A percentile compares a stretch with the other conserved stretches of the same genome.
Evolutionary conservation across 2,888 invertebrate species (phyloP).

Genomic region (Acutogordius australiensis): DNA sequence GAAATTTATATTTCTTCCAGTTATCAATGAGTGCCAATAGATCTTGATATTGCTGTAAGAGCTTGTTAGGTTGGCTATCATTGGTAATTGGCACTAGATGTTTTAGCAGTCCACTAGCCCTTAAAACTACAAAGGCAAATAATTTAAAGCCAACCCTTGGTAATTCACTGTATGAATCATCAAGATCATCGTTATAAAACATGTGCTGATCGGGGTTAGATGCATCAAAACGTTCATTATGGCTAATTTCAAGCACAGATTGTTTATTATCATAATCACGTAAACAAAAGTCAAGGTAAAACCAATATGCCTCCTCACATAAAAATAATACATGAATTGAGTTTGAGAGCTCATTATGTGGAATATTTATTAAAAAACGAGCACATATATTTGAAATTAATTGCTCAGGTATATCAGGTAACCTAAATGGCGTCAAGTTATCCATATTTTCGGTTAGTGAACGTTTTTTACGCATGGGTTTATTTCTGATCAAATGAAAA

Average conservation of each 20-base stretch:
- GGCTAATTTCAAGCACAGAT: not conserved
- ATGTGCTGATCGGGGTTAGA: not conserved
- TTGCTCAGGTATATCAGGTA: not conserved
- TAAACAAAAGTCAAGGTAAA: constrained; percentile 6
- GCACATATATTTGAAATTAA: not conserved
- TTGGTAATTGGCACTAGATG: not conserved
- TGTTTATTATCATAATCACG: not conserved
- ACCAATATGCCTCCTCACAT: constrained; percentile 4
- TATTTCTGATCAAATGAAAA: too few relatives aligned
- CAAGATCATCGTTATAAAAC: not conserved
- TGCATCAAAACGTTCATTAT: not conserved
- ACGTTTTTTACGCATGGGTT: too few relatives aligned
- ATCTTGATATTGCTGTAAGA: too few relatives aligned
- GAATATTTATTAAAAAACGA: constrained; percentile 5
- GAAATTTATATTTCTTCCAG: not conserved
- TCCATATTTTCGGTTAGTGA: too few relatives aligned
- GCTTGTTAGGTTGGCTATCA: not conserved
- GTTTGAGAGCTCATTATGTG: not conserved
- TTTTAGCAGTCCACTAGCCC: not conserved
- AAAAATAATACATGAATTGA: constrained; percentile 1
- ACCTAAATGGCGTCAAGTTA: too few relatives aligned
- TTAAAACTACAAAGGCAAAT: not conserved
- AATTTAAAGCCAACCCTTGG: not conserved
- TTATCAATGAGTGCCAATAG: not conserved
- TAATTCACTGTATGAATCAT: not conserved